Conservation (phyloP, 2,797 vertebrate genomes). For the Lemur catta region DNA sequence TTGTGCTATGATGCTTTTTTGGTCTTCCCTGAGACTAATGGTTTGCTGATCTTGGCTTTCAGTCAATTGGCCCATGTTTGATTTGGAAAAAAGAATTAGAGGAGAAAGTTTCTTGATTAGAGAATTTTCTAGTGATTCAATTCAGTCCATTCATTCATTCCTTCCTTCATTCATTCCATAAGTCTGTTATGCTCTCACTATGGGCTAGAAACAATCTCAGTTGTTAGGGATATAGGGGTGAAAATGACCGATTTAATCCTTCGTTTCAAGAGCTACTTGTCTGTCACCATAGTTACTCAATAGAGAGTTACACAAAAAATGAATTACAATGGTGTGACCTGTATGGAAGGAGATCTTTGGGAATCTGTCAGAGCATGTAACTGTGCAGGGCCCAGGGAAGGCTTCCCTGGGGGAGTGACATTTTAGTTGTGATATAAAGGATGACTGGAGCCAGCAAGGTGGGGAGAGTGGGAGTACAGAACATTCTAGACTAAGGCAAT, state of each 20-base stretch:
- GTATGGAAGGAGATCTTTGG: neutral
- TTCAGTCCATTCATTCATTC: neutral
- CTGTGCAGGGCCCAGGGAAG: neutral
- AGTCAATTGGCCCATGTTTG: neutral
- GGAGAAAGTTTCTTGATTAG: neutral
- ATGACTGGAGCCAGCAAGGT: neutral
- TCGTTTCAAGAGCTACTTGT: neutral
- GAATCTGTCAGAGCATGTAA: neutral
- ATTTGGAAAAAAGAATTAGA: constrained; percentile 1
- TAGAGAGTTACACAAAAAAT: neutral
- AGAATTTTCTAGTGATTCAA: constrained; percentile 1
- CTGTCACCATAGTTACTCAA: neutral
- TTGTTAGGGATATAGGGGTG: neutral
- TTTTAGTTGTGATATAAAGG: neutral
- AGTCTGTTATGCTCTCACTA: neutral
- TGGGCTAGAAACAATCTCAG: constrained; percentile 5
- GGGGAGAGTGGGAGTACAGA: neutral
- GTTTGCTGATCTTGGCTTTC: constrained; percentile 30
- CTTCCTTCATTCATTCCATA: neutral
- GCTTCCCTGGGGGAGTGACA: neutral
- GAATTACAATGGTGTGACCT: neutral
- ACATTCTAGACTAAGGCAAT: neutral
- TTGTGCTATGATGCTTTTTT: neutral
- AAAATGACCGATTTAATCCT: constrained; percentile 2
- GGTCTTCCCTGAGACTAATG: neutral